Evolutionary conservation across 1,140 invertebrate species (phyloP).

Genomic region (Melipona quadrifasciata): DNA sequence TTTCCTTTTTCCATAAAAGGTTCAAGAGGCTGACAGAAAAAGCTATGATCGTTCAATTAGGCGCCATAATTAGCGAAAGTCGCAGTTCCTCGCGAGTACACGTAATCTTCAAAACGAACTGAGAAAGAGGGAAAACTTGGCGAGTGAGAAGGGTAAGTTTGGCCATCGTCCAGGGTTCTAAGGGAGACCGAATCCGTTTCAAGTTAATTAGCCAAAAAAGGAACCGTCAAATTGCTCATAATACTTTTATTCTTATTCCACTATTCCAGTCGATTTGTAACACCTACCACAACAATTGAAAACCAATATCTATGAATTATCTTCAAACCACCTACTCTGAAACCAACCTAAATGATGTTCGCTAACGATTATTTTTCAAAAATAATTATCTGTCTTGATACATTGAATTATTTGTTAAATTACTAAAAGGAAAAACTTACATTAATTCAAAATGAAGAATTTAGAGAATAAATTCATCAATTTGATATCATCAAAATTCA

Average conservation of each 20-base stretch:
- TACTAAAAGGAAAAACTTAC: neutral
- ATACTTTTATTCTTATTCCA: neutral
- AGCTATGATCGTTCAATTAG: neutral
- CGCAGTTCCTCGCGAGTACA: too few species aligned
- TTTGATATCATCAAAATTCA: neutral
- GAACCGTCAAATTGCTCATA: neutral
- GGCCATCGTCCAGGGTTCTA: neutral
- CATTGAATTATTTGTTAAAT: neutral
- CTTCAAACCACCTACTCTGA: neutral
- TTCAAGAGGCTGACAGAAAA: neutral
- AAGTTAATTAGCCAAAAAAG: neutral
- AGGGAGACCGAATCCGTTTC: neutral
- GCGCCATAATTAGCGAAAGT: neutral
- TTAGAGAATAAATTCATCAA: neutral
- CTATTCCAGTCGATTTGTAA: neutral
- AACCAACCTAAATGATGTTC: neutral
- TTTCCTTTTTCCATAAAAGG: neutral
- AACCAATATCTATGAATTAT: neutral
- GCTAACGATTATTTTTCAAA: neutral
- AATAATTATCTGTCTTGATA: neutral
- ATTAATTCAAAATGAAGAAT: neutral
- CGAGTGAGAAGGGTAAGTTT: neutral
- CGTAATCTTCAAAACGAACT: neutral
- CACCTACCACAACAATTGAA: neutral
- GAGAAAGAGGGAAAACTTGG: neutral